Evolutionary conservation across 2,888 invertebrate species (phyloP), one percentile per base, ranked within the genome.

Genomic region (Pristionchus arcanus): DNA sequence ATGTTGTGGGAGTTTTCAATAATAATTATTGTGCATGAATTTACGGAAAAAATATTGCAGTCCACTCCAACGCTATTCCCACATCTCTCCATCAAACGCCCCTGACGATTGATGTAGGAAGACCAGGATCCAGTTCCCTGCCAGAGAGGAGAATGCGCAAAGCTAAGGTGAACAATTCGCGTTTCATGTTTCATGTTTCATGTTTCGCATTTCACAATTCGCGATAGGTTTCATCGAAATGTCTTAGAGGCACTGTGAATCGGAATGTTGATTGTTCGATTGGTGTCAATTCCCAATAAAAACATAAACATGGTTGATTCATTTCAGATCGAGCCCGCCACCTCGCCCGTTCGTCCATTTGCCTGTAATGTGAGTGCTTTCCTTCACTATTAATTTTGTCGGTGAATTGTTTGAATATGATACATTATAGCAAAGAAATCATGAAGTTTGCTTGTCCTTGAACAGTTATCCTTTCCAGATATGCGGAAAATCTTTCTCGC

Each of bases 401-500:
- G 16, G 49, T 34, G 68, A n/a, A 25, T 28, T 21, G 28, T 13
- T 68, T 15, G 1, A 15, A 68, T 13, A 28, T 68, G 19, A 34
- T 34, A n/a, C 7, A 31, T 11, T 31, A 31, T 9, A 37, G 7
- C 28, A 21, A 34, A 19, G 31, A 7, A 59, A 25, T 21, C 4
- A 59, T 59, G 21, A 13, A 66, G 13, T 28, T 34, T 9, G 31
- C 3, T 42, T 31, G 11, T 59, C 59, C 19, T 4, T 84, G 0
- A 42, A 59, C 9, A 13, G 4, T 83, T 3, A 53, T n/a, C 53
- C 19, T 59, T 87, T 92, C 91, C 89, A 93, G 91, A 96, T 97
- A 90, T 98, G 98, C 95, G 97, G 97, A 87, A 98, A 98, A 87
- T 92, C 92, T 21, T 95, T 95, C 91, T 95, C 93, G 85, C 99